phyloP scores from a whole-genome alignment of 2,113 vertebrate genomes.

The Apaloderma vittatum region DNA sequence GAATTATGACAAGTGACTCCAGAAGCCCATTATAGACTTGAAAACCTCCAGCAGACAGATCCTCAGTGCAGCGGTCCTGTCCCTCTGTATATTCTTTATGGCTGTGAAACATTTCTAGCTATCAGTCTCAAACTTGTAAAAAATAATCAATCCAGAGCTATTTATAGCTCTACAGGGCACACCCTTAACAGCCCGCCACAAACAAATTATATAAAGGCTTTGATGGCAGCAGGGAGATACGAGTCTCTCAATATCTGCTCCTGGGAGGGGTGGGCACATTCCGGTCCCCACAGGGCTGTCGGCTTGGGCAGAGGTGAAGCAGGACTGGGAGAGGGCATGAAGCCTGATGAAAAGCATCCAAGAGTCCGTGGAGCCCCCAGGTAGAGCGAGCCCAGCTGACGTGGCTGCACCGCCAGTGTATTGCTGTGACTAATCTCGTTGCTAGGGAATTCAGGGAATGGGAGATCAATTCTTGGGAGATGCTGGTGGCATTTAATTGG shows the following conservation, averaged over 20 bases:
- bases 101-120: not conserved
- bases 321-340: not conserved
- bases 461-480: not conserved
- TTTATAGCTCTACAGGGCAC: not conserved
- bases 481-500: not conserved
- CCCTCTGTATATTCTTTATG: not conserved
- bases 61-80: not conserved
- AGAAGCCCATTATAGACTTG: not conserved
- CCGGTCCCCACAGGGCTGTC: accelerated
- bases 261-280: not conserved
- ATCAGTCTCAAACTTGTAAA: not conserved
- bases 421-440: not conserved
- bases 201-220: not conserved
- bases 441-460: not conserved
- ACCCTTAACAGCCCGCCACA: not conserved
- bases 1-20: not conserved
- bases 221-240: not conserved
- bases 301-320: not conserved
- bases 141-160: not conserved
- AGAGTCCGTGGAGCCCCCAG: no score
- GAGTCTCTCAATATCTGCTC: not conserved
- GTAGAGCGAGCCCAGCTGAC: accelerated
- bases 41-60: not conserved
- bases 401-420: accelerated
- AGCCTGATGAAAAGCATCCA: not conserved